These are phyloP conservation scores for Cyanocitta stelleri DNA, from an alignment of 2,113 vertebrate genomes.

Conservation along the genomic window DNA sequence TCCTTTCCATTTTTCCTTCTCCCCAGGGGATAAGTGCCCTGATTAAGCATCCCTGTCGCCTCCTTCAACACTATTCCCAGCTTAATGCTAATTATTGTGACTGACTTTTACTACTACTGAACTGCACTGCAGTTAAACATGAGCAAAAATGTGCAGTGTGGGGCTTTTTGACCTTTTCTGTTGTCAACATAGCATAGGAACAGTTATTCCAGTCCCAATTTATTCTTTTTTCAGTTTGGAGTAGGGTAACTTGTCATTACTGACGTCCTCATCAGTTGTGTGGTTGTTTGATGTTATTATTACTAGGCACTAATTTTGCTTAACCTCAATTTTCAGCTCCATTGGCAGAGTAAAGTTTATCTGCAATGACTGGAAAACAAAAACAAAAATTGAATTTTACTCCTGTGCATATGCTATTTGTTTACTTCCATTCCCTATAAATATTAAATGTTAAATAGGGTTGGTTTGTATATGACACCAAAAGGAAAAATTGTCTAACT, in stretches of 20 bases:
- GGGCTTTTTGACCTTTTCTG: not conserved
- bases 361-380: not conserved
- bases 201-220: not conserved
- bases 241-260: not conserved
- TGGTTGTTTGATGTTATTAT: not conserved
- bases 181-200: not conserved
- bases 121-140: conserved; percentile 22
- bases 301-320: not conserved
- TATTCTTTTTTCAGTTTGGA: not conserved
- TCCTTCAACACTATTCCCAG: conserved; percentile 35
- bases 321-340: not conserved
- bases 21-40: conserved; percentile 54
- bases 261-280: not conserved
- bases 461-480: not conserved
- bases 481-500: not conserved
- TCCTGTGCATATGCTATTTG: not conserved
- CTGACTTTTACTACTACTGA: conserved; percentile 46
- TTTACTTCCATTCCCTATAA: not conserved
- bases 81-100: conserved; percentile 41
- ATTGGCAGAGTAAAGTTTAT: not conserved
- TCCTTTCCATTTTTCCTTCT: conserved; percentile 55
- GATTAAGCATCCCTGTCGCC: conserved; percentile 60
- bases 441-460: not conserved
- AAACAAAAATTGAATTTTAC: not conserved
- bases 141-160: not conserved